Evolutionary conservation across 1,140 invertebrate genomes (phyloP), one percentile per base, ranked within the genome.

Genomic region (Papilio polytes): DNA sequence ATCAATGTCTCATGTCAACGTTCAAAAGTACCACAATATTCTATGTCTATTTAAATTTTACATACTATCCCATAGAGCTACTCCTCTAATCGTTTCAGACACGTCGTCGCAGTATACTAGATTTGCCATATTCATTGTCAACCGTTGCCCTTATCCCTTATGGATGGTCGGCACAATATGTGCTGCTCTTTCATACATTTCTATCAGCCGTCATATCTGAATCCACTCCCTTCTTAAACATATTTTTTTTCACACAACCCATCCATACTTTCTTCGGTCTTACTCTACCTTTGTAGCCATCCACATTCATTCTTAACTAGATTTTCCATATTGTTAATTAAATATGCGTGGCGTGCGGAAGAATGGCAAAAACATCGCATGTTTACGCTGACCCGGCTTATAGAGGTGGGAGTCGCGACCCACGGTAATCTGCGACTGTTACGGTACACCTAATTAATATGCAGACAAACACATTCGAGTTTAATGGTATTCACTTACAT

Each of bases 381-480:
- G 63, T 70, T 31, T 31, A 6, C 22, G 26, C 63, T 70, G 63
- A 70, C 63, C 63, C 63, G 26, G 13, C 63, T 41, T 41, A 3
- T 3, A 70, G 53, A 70, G 13, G 63, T 70, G 63, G 63, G 63
- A 26, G 63, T 26, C 59, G 22, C 22, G 63, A 70, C 63, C 63
- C 63, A 36, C 22, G 26, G 12, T 31, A 31, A 70, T 70, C 63
- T 70, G 12, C 26, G 63, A 15, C 22, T 31, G 59, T 70, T 70
- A 70, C 63, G 63, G 22, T 70, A 70, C 20, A 70, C 12, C 63
- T 36, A 36, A 70, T 70, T 70, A 70, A 26, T 70, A 31, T 70
- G 22, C 63, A 70, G 63, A 26, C 59, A 63, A 63, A 12, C 63
- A 31, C 63, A 70, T 31, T 63, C 22, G 59, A 6, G 59, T 15